Percentiles rank a stretch among this genome's conserved stretches.
phyloP scores from a whole-genome alignment of 2,113 vertebrate genomes.

The Calypte anna region DNA sequence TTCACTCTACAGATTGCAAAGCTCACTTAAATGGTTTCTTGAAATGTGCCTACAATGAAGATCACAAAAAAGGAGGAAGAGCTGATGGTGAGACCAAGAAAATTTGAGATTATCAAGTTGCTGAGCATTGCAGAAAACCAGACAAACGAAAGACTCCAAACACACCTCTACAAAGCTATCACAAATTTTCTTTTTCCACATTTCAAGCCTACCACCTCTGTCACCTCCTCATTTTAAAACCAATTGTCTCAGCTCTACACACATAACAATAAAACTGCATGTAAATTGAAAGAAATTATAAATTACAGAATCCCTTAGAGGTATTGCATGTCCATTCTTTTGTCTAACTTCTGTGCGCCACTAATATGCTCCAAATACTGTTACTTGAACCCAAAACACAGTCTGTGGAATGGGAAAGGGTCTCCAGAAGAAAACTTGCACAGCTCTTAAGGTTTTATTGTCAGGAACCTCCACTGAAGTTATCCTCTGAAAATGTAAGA shows the following conservation, averaged over 20 bases:
- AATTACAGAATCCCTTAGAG: neutral
- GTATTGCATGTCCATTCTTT: neutral
- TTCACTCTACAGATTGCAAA: slow-evolving; percentile 41
- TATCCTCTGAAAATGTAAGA: neutral
- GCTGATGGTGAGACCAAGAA: neutral
- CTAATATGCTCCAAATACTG: neutral
- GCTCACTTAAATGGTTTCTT: slow-evolving; percentile 16
- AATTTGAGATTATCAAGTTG: neutral
- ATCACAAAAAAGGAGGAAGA: neutral
- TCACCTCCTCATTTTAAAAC: neutral
- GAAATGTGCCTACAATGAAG: neutral
- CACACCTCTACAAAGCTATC: neutral
- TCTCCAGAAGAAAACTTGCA: neutral
- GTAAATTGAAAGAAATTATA: neutral
- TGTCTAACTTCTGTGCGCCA: neutral
- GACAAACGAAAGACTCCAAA: neutral
- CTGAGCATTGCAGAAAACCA: neutral
- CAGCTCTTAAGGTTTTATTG: neutral
- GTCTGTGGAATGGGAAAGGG: neutral
- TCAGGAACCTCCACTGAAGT: neutral
- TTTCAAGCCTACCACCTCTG: neutral
- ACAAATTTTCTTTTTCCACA: neutral
- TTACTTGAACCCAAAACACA: neutral
- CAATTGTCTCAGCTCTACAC: neutral
- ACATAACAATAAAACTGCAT: neutral